Percentiles rank a stretch among this genome's conserved stretches.
These are phyloP conservation scores for Capitulum mitella DNA, from an alignment of 2,888 invertebrate genomes.

Conservation along the genomic window DNA sequence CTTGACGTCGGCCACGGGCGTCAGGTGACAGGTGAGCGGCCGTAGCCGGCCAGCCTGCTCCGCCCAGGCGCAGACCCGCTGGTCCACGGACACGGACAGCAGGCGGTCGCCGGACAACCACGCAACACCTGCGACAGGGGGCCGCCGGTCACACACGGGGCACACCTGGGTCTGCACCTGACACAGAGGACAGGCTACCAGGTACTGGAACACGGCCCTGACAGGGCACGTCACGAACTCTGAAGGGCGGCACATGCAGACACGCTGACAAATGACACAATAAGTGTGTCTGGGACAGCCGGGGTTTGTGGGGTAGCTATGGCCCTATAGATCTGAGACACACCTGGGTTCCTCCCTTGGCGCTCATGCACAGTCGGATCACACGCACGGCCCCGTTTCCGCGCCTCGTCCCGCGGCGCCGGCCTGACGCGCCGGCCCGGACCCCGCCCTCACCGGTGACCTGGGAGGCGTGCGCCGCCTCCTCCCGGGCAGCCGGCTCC, in stretches of 20 bases:
- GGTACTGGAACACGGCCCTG: too few relatives aligned
- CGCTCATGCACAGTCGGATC: background rate
- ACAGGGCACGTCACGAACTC: too few relatives aligned
- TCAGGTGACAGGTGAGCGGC: background rate
- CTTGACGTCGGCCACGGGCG: slow-evolving; percentile 1
- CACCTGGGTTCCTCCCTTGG: background rate
- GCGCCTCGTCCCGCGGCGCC: background rate
- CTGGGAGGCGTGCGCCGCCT: background rate
- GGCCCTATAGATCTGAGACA: background rate
- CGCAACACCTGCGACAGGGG: background rate
- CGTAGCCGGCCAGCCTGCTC: background rate
- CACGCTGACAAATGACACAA: background rate
- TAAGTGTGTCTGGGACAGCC: background rate
- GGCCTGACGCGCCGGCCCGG: background rate
- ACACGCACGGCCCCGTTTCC: background rate
- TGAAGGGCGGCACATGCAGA: background rate
- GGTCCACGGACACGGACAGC: background rate
- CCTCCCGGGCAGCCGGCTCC: background rate
- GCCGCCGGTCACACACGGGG: background rate
- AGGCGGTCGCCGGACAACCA: background rate
- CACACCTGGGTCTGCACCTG: background rate
- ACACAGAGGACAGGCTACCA: background rate
- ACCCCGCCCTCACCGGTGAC: background rate
- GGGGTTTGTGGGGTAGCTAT: background rate
- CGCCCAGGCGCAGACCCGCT: background rate